Conservation (phyloP, 1,140 invertebrate species). For the Musca vetustissima region DNA sequence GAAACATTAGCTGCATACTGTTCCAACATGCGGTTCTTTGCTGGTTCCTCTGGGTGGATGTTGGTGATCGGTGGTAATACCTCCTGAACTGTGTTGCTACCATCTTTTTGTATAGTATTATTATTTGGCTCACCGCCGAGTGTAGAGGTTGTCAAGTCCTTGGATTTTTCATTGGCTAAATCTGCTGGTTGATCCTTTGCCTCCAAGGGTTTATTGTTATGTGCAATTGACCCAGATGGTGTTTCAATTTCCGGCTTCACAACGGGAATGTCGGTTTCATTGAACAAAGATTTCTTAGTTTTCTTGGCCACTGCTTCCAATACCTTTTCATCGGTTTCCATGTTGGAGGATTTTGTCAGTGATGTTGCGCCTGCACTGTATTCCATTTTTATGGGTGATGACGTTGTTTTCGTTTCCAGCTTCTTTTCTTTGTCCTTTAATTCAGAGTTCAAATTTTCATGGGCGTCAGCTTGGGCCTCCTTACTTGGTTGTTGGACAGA, state of each 20-base stretch:
- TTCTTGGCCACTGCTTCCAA: slow-evolving; percentile 49
- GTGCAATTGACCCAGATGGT: not conserved
- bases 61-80: no score
- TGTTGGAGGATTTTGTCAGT: not conserved
- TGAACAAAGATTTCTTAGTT: slow-evolving; percentile 47
- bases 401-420: not conserved
- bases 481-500: no score
- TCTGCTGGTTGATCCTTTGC: not conserved
- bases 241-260: slow-evolving; percentile 5
- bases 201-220: not conserved
- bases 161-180: not conserved
- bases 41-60: no score
- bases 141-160: not conserved
- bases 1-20: no score
- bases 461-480: not conserved
- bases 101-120: no score
- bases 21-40: no score
- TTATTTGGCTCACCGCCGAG: no score
- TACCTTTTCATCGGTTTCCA: slow-evolving; percentile 40
- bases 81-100: no score
- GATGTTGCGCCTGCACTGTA: not conserved
- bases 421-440: not conserved
- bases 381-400: slow-evolving; percentile 3
- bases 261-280: slow-evolving; percentile 26
- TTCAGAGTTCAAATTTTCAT: no score